Evolutionary conservation across 2,113 vertebrate genomes (phyloP).

Genomic region (Sphaerodactylus townsendi): DNA sequence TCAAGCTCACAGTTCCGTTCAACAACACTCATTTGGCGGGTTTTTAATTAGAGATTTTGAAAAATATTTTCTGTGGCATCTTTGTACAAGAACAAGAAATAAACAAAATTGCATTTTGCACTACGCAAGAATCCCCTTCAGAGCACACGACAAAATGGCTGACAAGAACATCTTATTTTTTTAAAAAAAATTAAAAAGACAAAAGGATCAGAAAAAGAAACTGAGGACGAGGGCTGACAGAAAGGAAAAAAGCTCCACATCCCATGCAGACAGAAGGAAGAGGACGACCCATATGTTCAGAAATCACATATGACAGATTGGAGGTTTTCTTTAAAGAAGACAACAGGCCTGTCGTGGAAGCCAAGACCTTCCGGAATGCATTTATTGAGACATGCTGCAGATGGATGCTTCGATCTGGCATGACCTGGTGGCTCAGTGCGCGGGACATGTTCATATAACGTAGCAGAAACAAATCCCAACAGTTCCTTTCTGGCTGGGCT

Average conservation of each 20-base stretch:
- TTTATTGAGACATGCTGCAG: background rate
- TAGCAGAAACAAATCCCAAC: background rate
- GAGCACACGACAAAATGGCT: background rate
- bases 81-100: slow-evolving; percentile 29
- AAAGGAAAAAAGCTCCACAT: background rate
- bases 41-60: slow-evolving; percentile 48
- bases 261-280: background rate
- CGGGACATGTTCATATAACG: background rate
- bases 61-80: slow-evolving; percentile 45
- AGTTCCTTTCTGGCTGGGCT: background rate
- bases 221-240: background rate
- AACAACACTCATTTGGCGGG: background rate
- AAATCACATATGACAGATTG: background rate
- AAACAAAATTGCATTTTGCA: background rate
- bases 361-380: background rate
- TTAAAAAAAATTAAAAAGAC: background rate
- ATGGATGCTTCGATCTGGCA: background rate
- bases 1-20: slow-evolving; percentile 9
- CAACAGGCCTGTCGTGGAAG: background rate
- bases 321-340: background rate
- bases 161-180: background rate
- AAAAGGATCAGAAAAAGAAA: background rate
- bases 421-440: background rate
- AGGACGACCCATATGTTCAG: background rate
- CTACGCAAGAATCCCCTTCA: background rate